phyloP scores from a whole-genome alignment of 2,888 invertebrate genomes.

The Scaptomyza reducta region DNA sequence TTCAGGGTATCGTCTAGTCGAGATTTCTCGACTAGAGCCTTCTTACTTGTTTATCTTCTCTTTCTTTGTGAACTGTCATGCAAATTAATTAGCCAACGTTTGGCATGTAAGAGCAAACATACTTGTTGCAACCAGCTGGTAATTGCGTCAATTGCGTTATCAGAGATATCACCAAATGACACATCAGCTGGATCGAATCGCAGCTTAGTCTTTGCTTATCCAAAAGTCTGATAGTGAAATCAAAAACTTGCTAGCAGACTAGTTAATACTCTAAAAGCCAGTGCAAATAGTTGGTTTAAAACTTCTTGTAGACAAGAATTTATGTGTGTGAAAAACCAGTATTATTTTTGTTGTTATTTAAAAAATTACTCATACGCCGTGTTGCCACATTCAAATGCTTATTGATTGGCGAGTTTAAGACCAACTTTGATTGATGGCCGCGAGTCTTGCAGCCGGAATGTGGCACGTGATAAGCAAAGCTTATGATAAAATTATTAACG shows the following conservation, averaged over 20 bases:
- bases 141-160: conserved; percentile 66
- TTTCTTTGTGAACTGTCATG: background rate
- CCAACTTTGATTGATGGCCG: conserved; percentile 66
- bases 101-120: conserved; percentile 53
- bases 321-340: too few species aligned
- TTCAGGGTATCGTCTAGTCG: too few species aligned
- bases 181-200: conserved; percentile 8
- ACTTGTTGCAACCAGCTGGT: conserved; percentile 30
- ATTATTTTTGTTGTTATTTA: background rate
- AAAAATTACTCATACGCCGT: conserved; percentile 34
- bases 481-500: too few species aligned
- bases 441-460: conserved; percentile 20
- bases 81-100: conserved; percentile 39
- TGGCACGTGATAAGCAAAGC: conserved; percentile 64
- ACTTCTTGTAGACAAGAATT: background rate
- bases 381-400: conserved; percentile 26
- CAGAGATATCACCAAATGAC: conserved; percentile 34
- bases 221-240: conserved; percentile 6
- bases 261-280: background rate
- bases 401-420: conserved; percentile 42
- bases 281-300: background rate
- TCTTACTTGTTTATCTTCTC: too few species aligned
- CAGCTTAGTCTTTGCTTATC: conserved; percentile 31
- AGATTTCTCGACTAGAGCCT: too few species aligned
- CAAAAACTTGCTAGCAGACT: background rate